Evolutionary conservation across 92 coral and sea anemone species (phyloP), one percentile per base, ranked within the genome.

Genomic region (Phymanthus crucifer): DNA sequence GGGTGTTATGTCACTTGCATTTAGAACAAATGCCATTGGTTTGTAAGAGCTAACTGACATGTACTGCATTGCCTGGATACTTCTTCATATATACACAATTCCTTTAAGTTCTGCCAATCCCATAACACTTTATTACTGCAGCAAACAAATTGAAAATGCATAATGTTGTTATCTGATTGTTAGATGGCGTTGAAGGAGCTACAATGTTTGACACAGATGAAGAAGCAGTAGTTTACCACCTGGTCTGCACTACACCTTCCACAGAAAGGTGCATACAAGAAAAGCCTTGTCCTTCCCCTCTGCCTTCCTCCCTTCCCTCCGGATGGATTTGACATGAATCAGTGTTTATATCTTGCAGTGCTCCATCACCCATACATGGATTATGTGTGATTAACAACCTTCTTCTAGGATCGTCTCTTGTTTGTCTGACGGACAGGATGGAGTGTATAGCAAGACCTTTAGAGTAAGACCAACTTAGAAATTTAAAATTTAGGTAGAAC

Each of bases 201-300:
- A 86, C 80, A 19, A 75, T 77, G 48, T 92, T 96, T 76, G 93
- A 91, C 72, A 77, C 91, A 9, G 91, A 96, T 80, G 96, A 93
- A 86, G 90, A 87, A 36, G 94, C 93, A 32, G 69, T 83, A 33
- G 96, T 96, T 1, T 86, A 91, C 61, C 97, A 96, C 86, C 86
- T 96, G 93, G 90, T 96, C 56, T 96, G 98, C 70, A 96, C 99
- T 35, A 89, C 93, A 19, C 99, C 91, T 8, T 81, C 90, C 45
- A 85, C 86, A 9, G 76, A 86, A 8, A 93, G 98, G 98, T 95
- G 76, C 3, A 18, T 11, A 38, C 18, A 3, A 2, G 9, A 17
- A 13, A 37, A 69, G 10, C 26, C 26, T 66, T 19, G 32, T 26
- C 16, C 17, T 57, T 57, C 31, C 24, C 17, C 17, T 57, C 6